Evolutionary conservation across 1,140 invertebrate genomes (phyloP), one percentile per base, ranked within the genome.

Genomic region (Dendrolimus kikuchii): DNA sequence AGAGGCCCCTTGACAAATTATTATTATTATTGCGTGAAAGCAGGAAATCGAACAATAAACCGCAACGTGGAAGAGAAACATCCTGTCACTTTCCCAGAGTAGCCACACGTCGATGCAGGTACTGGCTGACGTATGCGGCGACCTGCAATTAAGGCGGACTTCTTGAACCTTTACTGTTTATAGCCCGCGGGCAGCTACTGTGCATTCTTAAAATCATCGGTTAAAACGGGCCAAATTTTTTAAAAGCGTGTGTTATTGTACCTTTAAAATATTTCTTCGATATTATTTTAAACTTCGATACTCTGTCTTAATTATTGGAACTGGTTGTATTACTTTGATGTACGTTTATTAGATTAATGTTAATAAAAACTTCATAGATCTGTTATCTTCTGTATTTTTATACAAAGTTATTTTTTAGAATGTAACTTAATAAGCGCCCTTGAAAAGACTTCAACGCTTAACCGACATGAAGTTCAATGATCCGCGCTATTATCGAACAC

Each of bases 401-500:
- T n/a, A 45, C n/a, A 51, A 23, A n/a, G 6, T 6, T 45, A 44
- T 71, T 76, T 77, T 80, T 74, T 61, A 50, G 56, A 57, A 59
- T 71, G 60, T 68, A 64, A 64, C 67, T 62, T 74, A 75, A 74
- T 74, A 78, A 76, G 76, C 77, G 77, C 76, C 77, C 77, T 83
- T 81, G 75, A 83, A 83, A 81, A 83, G 76, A 83, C 80, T 77
- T 83, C 77, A 83, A 83, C 80, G 80, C 80, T 75, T 72, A 67
- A 77, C 73, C 69, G 66, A 71, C 66, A 66, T 59, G 62, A 68
- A 73, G 77, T 77, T 79, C 74, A 74, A 62, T 77, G 79, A 76
- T 77, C 74, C 60, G 37, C 52, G 46, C 55, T 59, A 64, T 60
- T 65, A 61, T 71, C 61, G 55, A 66, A 48, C 56, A 57, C 51